These are phyloP conservation scores for Ericerus pela DNA, from an alignment of 1,140 invertebrate species.

Conservation along the genomic window DNA sequence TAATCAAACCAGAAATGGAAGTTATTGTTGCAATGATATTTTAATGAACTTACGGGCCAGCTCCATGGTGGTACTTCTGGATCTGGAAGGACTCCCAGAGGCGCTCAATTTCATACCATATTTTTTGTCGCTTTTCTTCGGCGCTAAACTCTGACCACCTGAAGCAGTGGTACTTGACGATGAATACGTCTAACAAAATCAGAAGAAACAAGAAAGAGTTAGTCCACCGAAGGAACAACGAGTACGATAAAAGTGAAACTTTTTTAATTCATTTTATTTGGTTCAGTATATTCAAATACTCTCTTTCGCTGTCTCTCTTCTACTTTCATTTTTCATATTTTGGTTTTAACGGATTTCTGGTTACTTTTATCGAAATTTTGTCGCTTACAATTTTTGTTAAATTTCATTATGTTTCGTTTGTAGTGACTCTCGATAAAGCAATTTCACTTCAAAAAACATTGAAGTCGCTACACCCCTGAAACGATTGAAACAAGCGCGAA, in stretches of 20 bases:
- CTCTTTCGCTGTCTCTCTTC: no score
- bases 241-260: no score
- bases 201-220: not conserved
- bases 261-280: no score
- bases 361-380: not conserved
- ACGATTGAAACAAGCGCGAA: not conserved
- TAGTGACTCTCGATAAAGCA: no score
- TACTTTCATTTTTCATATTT: no score
- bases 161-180: not conserved
- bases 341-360: no score
- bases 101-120: constrained; percentile 41
- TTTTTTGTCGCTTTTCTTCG: constrained; percentile 50
- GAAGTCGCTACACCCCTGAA: not conserved
- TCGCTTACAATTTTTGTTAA: not conserved
- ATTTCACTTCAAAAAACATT: not conserved
- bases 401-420: not conserved
- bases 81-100: constrained; percentile 52
- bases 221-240: not conserved
- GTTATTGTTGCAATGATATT: no score
- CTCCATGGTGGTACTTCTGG: constrained; percentile 78
- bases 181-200: not conserved
- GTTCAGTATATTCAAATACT: no score
- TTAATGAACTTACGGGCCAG: constrained; percentile 57
- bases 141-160: constrained; percentile 20
- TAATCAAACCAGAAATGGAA: no score